phyloP scores from a whole-genome alignment of 2,113 vertebrate species.

The Mohoua ochrocephala region DNA sequence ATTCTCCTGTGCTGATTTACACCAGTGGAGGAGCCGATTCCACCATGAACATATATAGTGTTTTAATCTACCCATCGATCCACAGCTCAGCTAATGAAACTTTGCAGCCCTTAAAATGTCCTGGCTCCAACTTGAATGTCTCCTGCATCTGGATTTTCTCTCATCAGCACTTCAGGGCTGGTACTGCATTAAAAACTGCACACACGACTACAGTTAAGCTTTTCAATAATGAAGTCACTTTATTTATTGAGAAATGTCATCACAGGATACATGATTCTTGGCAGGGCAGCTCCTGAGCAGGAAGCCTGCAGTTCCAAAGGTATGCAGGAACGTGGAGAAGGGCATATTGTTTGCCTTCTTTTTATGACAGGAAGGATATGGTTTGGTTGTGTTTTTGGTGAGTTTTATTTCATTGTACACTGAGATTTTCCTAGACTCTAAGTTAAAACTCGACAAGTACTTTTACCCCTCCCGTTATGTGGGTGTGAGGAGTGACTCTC shows the following conservation, averaged over 20 bases:
- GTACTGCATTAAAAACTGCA: constrained; percentile 48
- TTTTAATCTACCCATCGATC: constrained; percentile 42
- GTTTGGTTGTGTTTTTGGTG: constrained; percentile 56
- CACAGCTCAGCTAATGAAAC: constrained; percentile 57
- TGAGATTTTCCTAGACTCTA: constrained; percentile 28
- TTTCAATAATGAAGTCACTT: constrained; percentile 61
- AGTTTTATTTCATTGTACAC: constrained; percentile 47
- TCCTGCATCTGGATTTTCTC: constrained; percentile 57
- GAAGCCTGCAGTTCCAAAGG: constrained; percentile 67
- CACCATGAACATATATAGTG: neutral
- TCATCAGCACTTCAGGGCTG: constrained; percentile 31
- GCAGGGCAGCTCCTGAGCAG: constrained; percentile 59
- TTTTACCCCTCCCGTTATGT: neutral
- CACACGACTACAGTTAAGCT: constrained; percentile 43
- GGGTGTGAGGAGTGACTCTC: neutral
- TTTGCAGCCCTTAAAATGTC: constrained; percentile 42
- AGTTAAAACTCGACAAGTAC: neutral
- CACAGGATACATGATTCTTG: constrained; percentile 63
- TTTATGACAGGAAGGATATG: constrained; percentile 61
- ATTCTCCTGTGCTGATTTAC: constrained; percentile 34
- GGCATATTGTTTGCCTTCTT: constrained; percentile 64
- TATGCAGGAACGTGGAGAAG: constrained; percentile 35
- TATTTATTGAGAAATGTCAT: constrained; percentile 65
- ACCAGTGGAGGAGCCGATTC: constrained; percentile 6
- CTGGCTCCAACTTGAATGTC: constrained; percentile 33